These are phyloP conservation scores for Limenitis arthemis DNA, from an alignment of 2,888 invertebrate genomes.

Conservation along the genomic window DNA sequence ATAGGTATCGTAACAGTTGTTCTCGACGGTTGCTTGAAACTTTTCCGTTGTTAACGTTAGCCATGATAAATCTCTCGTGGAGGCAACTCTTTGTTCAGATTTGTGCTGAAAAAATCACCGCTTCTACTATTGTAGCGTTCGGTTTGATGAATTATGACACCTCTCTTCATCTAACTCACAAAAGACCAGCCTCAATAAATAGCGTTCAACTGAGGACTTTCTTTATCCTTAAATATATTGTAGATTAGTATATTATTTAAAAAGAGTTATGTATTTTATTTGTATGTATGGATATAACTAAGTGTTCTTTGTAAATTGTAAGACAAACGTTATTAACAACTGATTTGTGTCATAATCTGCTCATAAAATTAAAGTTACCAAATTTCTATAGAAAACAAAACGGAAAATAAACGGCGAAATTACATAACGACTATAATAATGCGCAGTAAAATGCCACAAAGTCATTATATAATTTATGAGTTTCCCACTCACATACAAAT, in stretches of 20 bases:
- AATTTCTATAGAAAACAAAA: too few species aligned
- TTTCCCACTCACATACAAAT: conserved; percentile 11
- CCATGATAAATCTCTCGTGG: conserved; percentile 26
- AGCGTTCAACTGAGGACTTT: background rate
- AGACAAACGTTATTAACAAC: too few species aligned
- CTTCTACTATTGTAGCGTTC: conserved; percentile 13
- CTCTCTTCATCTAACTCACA: background rate
- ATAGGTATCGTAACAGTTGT: conserved; percentile 15
- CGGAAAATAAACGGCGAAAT: too few species aligned
- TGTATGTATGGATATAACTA: too few species aligned
- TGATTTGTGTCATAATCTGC: too few species aligned
- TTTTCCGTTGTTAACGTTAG: conserved; percentile 22
- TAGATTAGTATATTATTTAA: too few species aligned
- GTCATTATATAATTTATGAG: conserved; percentile 14
- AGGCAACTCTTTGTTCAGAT: conserved; percentile 22
- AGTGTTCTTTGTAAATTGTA: too few species aligned
- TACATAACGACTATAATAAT: background rate
- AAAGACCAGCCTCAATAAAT: background rate
- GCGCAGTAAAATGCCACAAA: background rate
- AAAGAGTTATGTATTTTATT: too few species aligned
- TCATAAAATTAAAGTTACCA: too few species aligned
- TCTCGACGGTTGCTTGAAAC: conserved; percentile 20
- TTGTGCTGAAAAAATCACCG: conserved; percentile 16
- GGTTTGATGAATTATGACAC: conserved; percentile 10
- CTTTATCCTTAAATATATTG: too few species aligned